These are phyloP conservation scores for Narcine bancroftii DNA, from an alignment of 2,113 vertebrate species.

Conservation along the genomic window DNA sequence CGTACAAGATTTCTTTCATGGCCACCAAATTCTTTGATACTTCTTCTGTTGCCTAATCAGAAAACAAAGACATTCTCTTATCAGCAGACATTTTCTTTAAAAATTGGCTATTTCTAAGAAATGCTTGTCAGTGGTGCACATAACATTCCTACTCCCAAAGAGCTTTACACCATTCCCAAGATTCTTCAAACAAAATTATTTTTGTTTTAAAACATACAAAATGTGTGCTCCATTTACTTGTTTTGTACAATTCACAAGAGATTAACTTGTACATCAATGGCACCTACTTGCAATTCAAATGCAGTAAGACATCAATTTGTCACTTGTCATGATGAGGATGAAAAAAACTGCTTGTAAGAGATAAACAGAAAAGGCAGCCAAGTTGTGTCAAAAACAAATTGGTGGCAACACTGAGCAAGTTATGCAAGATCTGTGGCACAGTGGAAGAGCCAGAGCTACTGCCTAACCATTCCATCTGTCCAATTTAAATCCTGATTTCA, in stretches of 20 bases:
- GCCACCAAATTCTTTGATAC: constrained; percentile 93
- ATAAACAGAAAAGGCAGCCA: background rate
- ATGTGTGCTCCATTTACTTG: too few species aligned
- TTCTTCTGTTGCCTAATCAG: constrained; percentile 79
- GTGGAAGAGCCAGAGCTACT: too few species aligned
- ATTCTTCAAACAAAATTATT: background rate
- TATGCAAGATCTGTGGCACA: too few species aligned
- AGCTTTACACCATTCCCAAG: background rate
- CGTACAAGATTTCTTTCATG: constrained; percentile 91
- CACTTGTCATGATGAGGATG: background rate
- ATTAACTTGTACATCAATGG: background rate
- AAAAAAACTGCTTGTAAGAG: background rate
- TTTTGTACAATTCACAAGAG: background rate
- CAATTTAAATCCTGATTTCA: too few species aligned
- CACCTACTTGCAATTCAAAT: background rate
- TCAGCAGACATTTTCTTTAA: background rate
- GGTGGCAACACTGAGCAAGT: too few species aligned
- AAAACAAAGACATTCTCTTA: constrained; percentile 32
- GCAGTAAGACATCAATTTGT: too few species aligned
- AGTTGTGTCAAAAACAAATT: background rate
- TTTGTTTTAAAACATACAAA: background rate
- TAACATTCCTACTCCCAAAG: background rate
- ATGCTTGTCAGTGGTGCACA: background rate
- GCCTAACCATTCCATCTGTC: too few species aligned
- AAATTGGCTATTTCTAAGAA: too few species aligned